Evolutionary conservation across 2,113 vertebrate genomes (phyloP).

Genomic region (Gila orcuttii): DNA sequence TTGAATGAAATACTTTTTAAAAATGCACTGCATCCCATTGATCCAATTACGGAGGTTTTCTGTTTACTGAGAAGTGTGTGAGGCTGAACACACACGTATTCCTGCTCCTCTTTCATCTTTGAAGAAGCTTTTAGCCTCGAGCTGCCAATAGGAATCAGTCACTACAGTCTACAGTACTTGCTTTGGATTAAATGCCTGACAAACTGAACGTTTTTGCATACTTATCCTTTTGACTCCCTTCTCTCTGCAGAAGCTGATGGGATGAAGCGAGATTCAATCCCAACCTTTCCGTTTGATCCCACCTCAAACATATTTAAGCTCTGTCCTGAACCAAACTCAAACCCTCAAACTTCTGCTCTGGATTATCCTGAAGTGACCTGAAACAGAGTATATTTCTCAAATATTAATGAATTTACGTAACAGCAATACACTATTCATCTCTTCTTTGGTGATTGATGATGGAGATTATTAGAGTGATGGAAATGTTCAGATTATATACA

Average conservation of each 20-base stretch:
- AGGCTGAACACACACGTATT: not conserved
- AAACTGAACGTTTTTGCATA: not conserved
- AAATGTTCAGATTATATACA: not conserved
- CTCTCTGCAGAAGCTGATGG: not conserved
- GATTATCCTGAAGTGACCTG: not conserved
- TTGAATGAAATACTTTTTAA: not conserved
- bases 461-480: not conserved
- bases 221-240: constrained; percentile 4
- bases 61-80: not conserved
- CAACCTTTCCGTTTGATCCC: not conserved
- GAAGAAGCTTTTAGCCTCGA: not conserved
- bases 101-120: not conserved
- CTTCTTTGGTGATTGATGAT: not conserved
- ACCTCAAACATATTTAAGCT: not conserved
- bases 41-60: not conserved
- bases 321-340: not conserved
- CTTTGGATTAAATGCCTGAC: not conserved
- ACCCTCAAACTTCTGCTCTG: not conserved
- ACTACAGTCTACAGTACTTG: not conserved
- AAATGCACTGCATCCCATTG: not conserved
- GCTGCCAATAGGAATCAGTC: not conserved
- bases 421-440: not conserved
- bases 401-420: not conserved
- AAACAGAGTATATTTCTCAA: not conserved
- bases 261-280: not conserved